A percentile compares a stretch with the other conserved stretches of the same genome.
phyloP scores from a whole-genome alignment of 1,140 invertebrate species.

The Mactra quadrangularis region DNA sequence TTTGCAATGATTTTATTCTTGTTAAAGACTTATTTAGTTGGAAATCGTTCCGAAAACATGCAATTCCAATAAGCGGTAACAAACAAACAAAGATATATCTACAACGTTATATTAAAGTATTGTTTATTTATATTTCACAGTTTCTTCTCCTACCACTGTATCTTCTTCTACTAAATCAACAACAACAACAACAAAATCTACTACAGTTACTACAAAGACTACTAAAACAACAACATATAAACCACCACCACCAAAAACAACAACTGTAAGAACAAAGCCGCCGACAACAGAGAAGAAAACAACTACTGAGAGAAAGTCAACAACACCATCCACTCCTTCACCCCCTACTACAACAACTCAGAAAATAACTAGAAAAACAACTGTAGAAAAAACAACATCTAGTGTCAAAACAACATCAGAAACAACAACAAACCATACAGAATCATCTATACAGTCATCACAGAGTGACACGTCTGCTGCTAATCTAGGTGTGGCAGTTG shows the following conservation, averaged over 20 bases:
- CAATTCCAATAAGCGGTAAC: too few species aligned
- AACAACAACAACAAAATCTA: not conserved
- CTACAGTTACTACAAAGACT: slow-evolving; percentile 4
- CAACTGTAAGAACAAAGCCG: not conserved
- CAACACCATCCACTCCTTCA: not conserved
- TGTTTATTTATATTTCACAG: not conserved
- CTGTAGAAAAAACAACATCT: not conserved
- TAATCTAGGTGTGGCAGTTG: slow-evolving; percentile 39
- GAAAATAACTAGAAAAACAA: not conserved
- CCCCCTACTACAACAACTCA: not conserved
- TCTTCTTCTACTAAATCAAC: not conserved
- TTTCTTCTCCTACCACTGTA: slow-evolving; percentile 1
- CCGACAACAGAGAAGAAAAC: slow-evolving; percentile 1
- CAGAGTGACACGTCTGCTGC: not conserved
- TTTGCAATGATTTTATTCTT: too few species aligned
- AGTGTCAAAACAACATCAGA: not conserved
- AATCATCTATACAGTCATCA: not conserved
- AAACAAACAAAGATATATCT: too few species aligned
- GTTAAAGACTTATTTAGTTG: too few species aligned
- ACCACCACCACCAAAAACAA: not conserved
- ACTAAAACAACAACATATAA: slow-evolving; percentile 10
- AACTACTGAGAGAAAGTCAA: slow-evolving; percentile 22
- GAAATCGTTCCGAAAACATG: too few species aligned
- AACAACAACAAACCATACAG: not conserved
- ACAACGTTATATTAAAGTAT: too few species aligned